Conservation (phyloP, 1,140 invertebrate genomes). For the Sinonovacula constricta region DNA sequence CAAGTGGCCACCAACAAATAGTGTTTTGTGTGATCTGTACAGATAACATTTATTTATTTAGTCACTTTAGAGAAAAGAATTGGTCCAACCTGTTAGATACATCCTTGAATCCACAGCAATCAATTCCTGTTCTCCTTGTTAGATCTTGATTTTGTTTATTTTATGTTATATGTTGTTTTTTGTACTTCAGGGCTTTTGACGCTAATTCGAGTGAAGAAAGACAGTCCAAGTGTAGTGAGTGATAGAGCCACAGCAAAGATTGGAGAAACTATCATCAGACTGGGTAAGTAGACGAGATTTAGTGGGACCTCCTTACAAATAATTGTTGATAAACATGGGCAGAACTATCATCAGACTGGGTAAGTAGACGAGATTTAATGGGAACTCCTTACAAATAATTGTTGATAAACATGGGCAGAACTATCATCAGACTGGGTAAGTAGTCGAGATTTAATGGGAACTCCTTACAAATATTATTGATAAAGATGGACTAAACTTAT, state of each 20-base stretch:
- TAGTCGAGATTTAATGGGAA: too few relatives aligned
- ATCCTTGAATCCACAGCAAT: too few relatives aligned
- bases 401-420: conserved; percentile 87
- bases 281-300: conserved; percentile 81
- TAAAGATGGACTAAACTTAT: conserved; percentile 91
- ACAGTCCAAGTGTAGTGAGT: conserved; percentile 89
- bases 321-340: conserved; percentile 84
- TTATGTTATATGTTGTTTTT: too few relatives aligned
- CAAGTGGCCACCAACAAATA: too few relatives aligned
- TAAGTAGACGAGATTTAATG: too few relatives aligned
- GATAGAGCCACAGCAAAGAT: conserved; percentile 89
- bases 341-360: conserved; percentile 89
- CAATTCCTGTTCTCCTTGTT: too few relatives aligned
- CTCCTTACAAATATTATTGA: neutral
- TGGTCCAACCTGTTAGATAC: too few relatives aligned
- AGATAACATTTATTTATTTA: too few relatives aligned
- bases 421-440: conserved; percentile 87
- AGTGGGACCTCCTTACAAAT: too few relatives aligned
- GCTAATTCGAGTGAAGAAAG: conserved; percentile 87
- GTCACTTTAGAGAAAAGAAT: too few relatives aligned
- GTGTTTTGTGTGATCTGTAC: too few relatives aligned
- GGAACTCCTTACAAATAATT: neutral
- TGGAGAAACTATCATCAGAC: conserved; percentile 87
- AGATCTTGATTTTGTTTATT: too few relatives aligned
- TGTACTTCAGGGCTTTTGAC: conserved; percentile 88